Evolutionary conservation across 2,888 invertebrate genomes (phyloP).

Genomic region (Bombylius discolor): DNA sequence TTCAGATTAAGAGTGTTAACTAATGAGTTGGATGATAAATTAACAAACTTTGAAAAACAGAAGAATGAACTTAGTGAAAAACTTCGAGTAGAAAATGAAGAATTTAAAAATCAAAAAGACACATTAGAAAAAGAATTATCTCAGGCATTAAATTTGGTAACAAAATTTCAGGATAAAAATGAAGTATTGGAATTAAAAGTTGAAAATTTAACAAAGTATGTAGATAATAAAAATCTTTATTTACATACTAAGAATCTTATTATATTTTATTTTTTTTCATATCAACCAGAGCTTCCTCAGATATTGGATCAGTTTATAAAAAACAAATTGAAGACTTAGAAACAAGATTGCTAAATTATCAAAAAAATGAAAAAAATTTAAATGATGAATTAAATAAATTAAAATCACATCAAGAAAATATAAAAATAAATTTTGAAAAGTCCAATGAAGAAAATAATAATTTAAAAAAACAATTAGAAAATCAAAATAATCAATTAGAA

Average conservation of each 20-base stretch:
- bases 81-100: conserved; percentile 31
- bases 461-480: conserved; percentile 40
- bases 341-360: conserved; percentile 24
- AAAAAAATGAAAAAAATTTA: conserved; percentile 31
- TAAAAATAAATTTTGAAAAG: conserved; percentile 41
- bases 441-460: conserved; percentile 42
- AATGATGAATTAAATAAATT: conserved; percentile 32
- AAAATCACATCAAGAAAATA: conserved; percentile 34
- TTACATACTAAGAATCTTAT: no score
- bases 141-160: conserved; percentile 55
- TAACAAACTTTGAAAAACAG: conserved; percentile 24
- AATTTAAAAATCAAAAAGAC: conserved; percentile 39
- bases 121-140: conserved; percentile 58
- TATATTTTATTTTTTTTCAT: no score
- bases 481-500: conserved; percentile 43
- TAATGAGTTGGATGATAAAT: conserved; percentile 15
- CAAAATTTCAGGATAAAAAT: conserved; percentile 53
- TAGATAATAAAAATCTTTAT: background rate
- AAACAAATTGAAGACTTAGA: conserved; percentile 36
- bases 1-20: background rate
- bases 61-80: conserved; percentile 20
- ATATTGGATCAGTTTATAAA: conserved; percentile 31
- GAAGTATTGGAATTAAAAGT: conserved; percentile 42
- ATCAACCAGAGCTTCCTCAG: conserved; percentile 29
- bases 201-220: conserved; percentile 26